Base-by-base conservation (phyloP, 2,888 invertebrate species). In the Microplitis deprimator region DNA sequence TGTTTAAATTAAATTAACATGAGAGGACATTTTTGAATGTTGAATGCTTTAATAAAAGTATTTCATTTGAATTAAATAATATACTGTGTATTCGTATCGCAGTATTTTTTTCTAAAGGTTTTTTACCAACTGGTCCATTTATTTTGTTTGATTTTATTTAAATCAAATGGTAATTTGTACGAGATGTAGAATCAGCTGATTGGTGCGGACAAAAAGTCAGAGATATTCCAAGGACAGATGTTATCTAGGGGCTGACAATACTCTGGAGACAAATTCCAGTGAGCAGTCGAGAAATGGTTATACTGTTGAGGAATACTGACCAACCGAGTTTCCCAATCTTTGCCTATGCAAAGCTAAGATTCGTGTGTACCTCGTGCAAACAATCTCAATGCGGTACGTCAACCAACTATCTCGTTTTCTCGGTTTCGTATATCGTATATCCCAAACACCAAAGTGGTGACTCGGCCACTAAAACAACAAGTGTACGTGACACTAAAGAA, bases 381-480 rank as follows among this genome's bases (percentile, higher is more conserved):
- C 77, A 75, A 69, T 60, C 68, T 59, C 29, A 29, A 60, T 59
- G 60, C 41, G 20, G 40, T 29, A 61, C 29, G 50, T 20, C 60
- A 13, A 70, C 70, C 50, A 59, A 50, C 29, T 61, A 60, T 76
- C 39, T 70, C 68, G 76, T 74, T 79, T 50, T 50, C 50, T 77
- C 74, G 71, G 74, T 78, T 77, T 75, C 70, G 74, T 62, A 70
- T 69, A 70, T 69, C 39, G 39, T 68, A 68, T 68, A 59, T 6
- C n/a, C 17, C 29, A 70, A 70, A 17, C 59, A 70, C 7, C 61
- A 16, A 60, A 60, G 62, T 62, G 61, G 77, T 62, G 61, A 72
- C 73, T 79, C 76, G 77, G 77, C 81, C 81, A 79, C 83, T 84
- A 81, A 84, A 84, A 85, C 84, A 85, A 84, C 84, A 84, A 83